Evolutionary conservation across 2,888 invertebrate species (phyloP).

Genomic region (Ormyrus pomaceus): DNA sequence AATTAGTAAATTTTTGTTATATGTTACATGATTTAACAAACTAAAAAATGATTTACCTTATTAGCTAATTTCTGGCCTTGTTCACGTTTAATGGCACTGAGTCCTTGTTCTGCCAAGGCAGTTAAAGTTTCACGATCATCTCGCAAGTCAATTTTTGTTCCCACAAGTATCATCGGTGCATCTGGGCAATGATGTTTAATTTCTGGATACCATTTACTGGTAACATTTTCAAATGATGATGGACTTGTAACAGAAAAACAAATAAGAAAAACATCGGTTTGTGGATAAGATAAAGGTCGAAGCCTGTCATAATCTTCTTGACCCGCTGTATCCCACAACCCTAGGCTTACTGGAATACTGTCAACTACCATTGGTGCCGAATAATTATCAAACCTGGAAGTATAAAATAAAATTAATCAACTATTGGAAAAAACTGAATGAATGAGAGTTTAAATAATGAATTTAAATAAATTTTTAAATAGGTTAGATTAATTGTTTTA

Average conservation of each 20-base stretch:
- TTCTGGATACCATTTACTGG: constrained; percentile 99
- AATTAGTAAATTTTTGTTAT: background rate
- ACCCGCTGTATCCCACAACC: constrained; percentile 98
- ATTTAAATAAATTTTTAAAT: background rate
- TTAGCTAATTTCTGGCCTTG: constrained; percentile 99
- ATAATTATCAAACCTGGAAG: constrained; percentile 95
- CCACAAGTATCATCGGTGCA: constrained; percentile 98
- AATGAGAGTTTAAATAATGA: background rate
- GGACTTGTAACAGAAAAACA: constrained; percentile 99
- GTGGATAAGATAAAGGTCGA: constrained; percentile 97
- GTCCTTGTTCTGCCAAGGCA: constrained; percentile 93
- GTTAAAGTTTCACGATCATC: constrained; percentile 98
- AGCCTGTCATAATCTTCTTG: constrained; percentile 98
- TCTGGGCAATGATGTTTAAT: constrained; percentile 99
- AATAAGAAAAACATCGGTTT: constrained; percentile 99
- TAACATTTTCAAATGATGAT: constrained; percentile 99
- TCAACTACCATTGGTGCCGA: constrained; percentile 99
- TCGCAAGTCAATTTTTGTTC: constrained; percentile 98
- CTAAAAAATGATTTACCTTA: constrained; percentile 77
- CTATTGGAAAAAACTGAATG: background rate
- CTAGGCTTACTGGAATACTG: constrained; percentile 96
- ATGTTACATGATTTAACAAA: background rate
- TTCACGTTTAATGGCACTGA: constrained; percentile 96
- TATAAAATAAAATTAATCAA: background rate
- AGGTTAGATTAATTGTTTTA: background rate